Evolutionary conservation across 2,797 vertebrate genomes (phyloP).

Genomic region (Mareca strepera): DNA sequence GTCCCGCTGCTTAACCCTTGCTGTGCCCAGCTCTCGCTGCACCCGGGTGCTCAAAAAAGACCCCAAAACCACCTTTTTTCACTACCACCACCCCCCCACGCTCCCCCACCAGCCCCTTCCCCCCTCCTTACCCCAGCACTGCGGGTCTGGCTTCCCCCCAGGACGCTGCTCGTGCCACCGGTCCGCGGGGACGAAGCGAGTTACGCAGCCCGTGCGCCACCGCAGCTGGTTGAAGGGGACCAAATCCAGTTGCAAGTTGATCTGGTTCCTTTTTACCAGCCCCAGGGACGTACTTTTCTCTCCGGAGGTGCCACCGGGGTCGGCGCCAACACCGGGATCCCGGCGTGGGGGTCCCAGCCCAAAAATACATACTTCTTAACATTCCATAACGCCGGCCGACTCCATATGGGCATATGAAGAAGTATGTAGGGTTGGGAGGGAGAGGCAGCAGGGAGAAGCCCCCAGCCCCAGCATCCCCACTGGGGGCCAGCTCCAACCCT

Average conservation of each 20-base stretch:
- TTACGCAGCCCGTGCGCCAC: slow-evolving; percentile 34
- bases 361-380: slow-evolving; percentile 77
- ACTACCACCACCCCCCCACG: rapidly evolving
- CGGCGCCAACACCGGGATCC: not conserved
- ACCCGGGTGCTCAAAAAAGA: rapidly evolving
- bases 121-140: not conserved
- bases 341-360: slow-evolving; percentile 26
- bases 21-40: rapidly evolving
- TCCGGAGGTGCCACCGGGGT: not conserved
- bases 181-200: not conserved
- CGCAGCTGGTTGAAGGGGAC: slow-evolving; percentile 82
- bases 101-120: too few species aligned
- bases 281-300: slow-evolving; percentile 30
- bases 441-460: rapidly evolving
- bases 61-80: rapidly evolving
- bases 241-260: slow-evolving; percentile 79
- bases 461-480: rapidly evolving
- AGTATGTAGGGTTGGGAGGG: slow-evolving; percentile 74
- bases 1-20: rapidly evolving
- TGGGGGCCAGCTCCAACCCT: not conserved
- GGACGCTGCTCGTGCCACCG: not conserved
- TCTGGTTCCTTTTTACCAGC: slow-evolving; percentile 84
- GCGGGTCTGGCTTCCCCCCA: not conserved
- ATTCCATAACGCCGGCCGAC: slow-evolving; percentile 71
- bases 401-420: slow-evolving; percentile 79